Evolutionary conservation across 2,113 vertebrate species (phyloP).

Genomic region (Synchiropus splendidus): DNA sequence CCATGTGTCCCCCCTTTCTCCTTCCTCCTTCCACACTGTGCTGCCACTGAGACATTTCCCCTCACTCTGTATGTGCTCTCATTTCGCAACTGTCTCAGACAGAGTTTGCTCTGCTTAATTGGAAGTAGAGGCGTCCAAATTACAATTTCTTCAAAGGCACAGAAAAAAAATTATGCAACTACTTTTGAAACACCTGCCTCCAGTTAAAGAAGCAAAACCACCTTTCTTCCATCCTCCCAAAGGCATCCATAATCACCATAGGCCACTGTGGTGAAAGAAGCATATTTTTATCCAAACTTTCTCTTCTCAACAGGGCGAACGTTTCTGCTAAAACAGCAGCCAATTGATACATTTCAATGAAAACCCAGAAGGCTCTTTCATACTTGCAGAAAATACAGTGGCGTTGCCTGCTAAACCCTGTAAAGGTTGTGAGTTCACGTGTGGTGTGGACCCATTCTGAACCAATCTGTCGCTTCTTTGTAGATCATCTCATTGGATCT

Average conservation of each 20-base stretch:
- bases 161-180: neutral
- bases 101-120: slow-evolving; percentile 42
- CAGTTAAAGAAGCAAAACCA: neutral
- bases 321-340: too few relatives aligned
- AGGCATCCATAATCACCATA: neutral
- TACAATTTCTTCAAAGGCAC: too few relatives aligned
- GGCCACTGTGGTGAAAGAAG: neutral
- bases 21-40: slow-evolving; percentile 48
- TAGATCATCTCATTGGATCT: too few relatives aligned
- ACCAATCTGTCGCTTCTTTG: too few relatives aligned
- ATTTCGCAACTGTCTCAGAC: slow-evolving; percentile 61
- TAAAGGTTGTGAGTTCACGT: too few relatives aligned
- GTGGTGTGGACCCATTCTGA: too few relatives aligned
- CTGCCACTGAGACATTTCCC: slow-evolving; percentile 59
- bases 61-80: slow-evolving; percentile 63
- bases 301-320: too few relatives aligned
- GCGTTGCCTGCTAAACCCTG: too few relatives aligned
- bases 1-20: slow-evolving; percentile 58
- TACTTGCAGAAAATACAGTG: too few relatives aligned
- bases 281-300: too few relatives aligned
- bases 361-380: too few relatives aligned
- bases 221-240: neutral
- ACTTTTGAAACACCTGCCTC: neutral
- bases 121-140: slow-evolving; percentile 3
- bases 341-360: too few relatives aligned